Base-by-base conservation (phyloP, 2,888 invertebrate species). In the Microctonus brassicae region DNA sequence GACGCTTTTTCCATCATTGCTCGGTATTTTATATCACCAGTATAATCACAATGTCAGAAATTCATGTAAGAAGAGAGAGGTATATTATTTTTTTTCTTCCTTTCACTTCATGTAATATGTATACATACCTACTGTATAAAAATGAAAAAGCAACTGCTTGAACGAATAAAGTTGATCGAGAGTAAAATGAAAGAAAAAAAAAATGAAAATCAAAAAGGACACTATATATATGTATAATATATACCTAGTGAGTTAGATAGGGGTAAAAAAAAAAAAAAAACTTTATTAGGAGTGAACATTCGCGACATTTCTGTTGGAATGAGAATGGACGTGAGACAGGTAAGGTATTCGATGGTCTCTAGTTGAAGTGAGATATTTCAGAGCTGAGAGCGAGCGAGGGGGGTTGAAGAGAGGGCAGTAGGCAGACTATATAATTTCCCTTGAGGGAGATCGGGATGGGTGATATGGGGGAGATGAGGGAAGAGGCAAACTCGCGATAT, bases 341-440 rank as follows among this genome's bases (percentile, higher is more conserved):
- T 84, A 85, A 85, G 84, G 85, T 83, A 85, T 83, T 82, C 77
- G 81, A 81, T 80, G 80, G 80, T 80, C 79, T 47, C 6, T 47
- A 47, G 47, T 47, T 47, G 17, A 17, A 47, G 17, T 47, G 47
- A 47, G 47, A 47, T 47, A 47, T 47, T 47, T n/a, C 17, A 47
- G n/a, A 47, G n/a, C n/a, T n/a, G 47, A 47, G 47, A 4, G 7
- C 17, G 77, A 77, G 79, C 77, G 79, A 67, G 62, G 79, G 74
- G 74, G 75, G 73, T n/a, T n/a, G n/a, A 76, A 20, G 70, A 39
- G 75, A 69, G 78, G 78, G 81, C 78, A 76, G 81, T 77, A 81
- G 81, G 82, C 80, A 80, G 81, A 82, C 82, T 83, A 80, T 83
- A 86, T 87, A 87, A 87, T 87, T 86, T 87, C 87, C 87, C 87